A percentile compares a stretch with the other conserved stretches of the same genome.
These are phyloP conservation scores for Pimephales promelas DNA, from an alignment of 2,113 vertebrate species.

Conservation along the genomic window DNA sequence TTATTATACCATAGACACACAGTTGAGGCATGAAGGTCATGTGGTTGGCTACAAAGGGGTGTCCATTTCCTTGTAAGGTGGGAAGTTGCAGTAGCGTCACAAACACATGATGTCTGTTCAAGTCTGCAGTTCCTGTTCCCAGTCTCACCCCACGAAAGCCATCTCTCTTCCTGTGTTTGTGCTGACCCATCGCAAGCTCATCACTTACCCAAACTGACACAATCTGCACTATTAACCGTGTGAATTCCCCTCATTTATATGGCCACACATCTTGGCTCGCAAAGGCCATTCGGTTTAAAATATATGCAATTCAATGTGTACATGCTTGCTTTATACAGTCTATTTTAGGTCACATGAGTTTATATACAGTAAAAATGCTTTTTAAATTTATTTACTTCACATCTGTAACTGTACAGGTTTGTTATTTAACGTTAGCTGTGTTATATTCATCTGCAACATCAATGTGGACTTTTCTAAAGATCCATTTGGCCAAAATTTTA, in stretches of 20 bases:
- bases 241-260: not conserved
- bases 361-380: not conserved
- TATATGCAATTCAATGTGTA: not conserved
- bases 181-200: slow-evolving; percentile 61
- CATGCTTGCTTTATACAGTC: not conserved
- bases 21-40: not conserved
- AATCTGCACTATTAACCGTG: not conserved
- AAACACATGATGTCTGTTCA: not conserved
- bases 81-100: slow-evolving; percentile 14
- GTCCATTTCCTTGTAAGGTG: not conserved
- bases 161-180: slow-evolving; percentile 68
- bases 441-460: too few species aligned
- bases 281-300: not conserved
- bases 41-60: not conserved
- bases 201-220: slow-evolving; percentile 48
- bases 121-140: slow-evolving; percentile 50
- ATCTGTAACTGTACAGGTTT: not conserved
- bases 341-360: not conserved
- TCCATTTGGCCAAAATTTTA: too few species aligned
- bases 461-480: too few species aligned
- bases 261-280: not conserved
- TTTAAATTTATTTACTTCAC: not conserved
- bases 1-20: not conserved
- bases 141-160: slow-evolving; percentile 50
- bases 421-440: too few species aligned